phyloP scores from a whole-genome alignment of 2,113 vertebrate genomes.

The Oreochromis niloticus region DNA sequence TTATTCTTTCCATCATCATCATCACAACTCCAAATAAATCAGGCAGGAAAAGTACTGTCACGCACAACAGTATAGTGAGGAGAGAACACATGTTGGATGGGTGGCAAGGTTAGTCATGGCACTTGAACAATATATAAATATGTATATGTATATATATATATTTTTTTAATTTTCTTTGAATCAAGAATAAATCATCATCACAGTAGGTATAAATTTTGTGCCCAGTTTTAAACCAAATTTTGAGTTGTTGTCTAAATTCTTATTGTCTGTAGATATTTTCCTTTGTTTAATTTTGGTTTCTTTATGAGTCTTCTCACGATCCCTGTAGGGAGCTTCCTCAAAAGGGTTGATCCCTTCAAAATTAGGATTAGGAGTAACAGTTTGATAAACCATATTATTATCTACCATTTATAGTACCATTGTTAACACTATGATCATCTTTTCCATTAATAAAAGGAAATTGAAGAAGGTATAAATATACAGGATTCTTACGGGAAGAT shows the following conservation, averaged over 20 bases:
- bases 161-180: background rate
- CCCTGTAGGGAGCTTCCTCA: rapidly evolving
- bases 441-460: background rate
- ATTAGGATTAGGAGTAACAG: background rate
- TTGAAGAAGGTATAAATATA: rapidly evolving
- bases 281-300: background rate
- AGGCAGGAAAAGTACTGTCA: background rate
- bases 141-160: too few species aligned
- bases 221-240: background rate
- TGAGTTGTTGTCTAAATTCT: background rate
- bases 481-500: slow-evolving; percentile 37
- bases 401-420: background rate
- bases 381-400: background rate
- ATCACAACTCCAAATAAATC: background rate
- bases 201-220: background rate
- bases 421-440: rapidly evolving
- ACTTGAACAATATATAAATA: background rate
- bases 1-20: too few species aligned
- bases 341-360: rapidly evolving
- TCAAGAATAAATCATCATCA: background rate
- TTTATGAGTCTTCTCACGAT: rapidly evolving
- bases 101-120: background rate
- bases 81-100: background rate
- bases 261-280: background rate
- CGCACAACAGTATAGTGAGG: background rate